phyloP scores from a whole-genome alignment of 2,113 vertebrate species.

The Pavo muticus region DNA sequence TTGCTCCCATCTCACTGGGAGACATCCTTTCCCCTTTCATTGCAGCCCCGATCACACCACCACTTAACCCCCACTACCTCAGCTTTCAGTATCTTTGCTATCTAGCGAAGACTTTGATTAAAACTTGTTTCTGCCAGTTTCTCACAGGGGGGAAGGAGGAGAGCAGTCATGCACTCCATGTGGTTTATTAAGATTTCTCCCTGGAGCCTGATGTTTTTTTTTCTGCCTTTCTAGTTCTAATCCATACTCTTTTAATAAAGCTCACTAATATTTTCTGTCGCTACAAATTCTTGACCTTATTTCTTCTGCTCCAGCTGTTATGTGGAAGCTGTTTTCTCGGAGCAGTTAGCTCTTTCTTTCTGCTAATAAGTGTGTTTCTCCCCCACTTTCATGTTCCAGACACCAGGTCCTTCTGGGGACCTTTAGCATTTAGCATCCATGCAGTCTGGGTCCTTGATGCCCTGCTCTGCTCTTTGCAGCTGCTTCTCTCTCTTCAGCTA shows the following conservation, averaged over 20 bases:
- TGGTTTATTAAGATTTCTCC: slow-evolving; percentile 12
- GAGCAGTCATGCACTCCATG: neutral
- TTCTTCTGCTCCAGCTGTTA: slow-evolving; percentile 6
- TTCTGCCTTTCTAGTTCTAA: slow-evolving; percentile 1
- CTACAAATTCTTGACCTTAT: neutral
- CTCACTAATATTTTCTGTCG: neutral
- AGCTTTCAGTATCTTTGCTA: neutral
- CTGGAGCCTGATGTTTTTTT: neutral
- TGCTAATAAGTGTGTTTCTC: neutral
- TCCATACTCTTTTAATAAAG: slow-evolving; percentile 25
- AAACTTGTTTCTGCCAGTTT: slow-evolving; percentile 5
- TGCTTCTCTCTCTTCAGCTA: neutral
- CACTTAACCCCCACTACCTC: neutral
- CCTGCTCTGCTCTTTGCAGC: neutral
- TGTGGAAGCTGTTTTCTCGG: neutral
- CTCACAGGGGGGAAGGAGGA: neutral
- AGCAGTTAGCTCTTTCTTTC: neutral
- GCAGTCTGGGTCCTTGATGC: neutral
- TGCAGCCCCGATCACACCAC: neutral
- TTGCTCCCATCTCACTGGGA: neutral
- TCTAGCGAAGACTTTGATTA: neutral
- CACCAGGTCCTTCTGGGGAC: neutral
- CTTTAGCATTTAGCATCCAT: neutral
- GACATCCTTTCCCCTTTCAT: neutral
- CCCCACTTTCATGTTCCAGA: neutral